Conservation (phyloP, 2,797 vertebrate genomes). For the Sebastes diploproa region DNA sequence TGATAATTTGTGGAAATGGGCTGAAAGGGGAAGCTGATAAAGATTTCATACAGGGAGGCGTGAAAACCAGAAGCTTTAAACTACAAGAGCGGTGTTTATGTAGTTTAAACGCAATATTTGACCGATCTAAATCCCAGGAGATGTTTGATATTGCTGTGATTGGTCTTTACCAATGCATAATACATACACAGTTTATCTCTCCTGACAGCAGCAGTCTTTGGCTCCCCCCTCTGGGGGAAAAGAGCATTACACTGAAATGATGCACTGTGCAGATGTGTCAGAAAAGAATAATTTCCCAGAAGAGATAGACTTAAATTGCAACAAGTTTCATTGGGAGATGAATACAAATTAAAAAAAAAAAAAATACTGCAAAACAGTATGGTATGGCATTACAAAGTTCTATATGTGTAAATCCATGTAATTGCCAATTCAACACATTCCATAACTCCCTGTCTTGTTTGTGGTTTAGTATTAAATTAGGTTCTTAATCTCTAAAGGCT, state of each 20-base stretch:
- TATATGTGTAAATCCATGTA: neutral
- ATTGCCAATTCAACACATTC: too few relatives aligned
- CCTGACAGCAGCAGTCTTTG: slow-evolving; percentile 6
- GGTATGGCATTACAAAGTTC: neutral
- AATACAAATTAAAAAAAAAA: neutral
- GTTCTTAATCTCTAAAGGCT: neutral
- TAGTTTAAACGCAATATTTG: neutral
- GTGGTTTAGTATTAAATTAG: neutral
- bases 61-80: neutral
- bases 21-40: slow-evolving; percentile 24
- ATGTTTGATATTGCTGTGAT: neutral
- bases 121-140: neutral
- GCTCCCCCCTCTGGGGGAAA: slow-evolving; percentile 53
- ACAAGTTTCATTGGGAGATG: neutral
- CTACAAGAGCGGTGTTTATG: neutral
- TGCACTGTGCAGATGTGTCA: neutral
- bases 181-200: neutral
- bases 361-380: neutral
- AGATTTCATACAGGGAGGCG: slow-evolving; percentile 10
- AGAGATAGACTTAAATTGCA: neutral
- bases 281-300: neutral
- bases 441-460: neutral
- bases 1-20: slow-evolving; percentile 50
- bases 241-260: neutral
- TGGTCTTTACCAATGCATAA: neutral